Conservation (phyloP, 2,797 vertebrate genomes). For the Phataginus tricuspis region DNA sequence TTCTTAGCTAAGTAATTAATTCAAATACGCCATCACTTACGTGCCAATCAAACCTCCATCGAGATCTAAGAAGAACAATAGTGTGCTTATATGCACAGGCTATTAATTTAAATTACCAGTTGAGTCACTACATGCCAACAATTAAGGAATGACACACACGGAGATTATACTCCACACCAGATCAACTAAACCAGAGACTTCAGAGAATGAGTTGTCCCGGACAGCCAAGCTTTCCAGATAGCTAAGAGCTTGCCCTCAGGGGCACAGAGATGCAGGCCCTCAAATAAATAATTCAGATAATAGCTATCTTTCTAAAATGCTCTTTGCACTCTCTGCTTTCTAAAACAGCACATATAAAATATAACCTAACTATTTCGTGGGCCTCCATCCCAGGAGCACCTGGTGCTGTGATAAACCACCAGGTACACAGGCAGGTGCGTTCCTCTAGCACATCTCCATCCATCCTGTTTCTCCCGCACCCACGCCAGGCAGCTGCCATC, state of each 20-base stretch:
- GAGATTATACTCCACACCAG: slow-evolving; percentile 75
- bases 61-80: slow-evolving; percentile 84
- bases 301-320: not conserved
- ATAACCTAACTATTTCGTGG: not conserved
- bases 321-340: not conserved
- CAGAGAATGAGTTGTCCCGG: slow-evolving; percentile 13
- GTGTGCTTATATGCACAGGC: slow-evolving; percentile 78
- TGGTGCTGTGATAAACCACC: not conserved
- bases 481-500: too few species aligned
- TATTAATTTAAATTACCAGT: slow-evolving; percentile 82
- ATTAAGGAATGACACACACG: slow-evolving; percentile 83
- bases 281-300: not conserved
- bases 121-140: slow-evolving; percentile 85
- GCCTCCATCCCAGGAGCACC: not conserved
- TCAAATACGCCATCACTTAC: slow-evolving; percentile 85
- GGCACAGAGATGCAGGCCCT: not conserved
- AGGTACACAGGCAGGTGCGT: not conserved
- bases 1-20: slow-evolving; percentile 85
- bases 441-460: not conserved
- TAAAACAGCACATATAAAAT: not conserved
- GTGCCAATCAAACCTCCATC: slow-evolving; percentile 85
- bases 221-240: slow-evolving; percentile 24
- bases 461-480: not conserved
- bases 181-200: slow-evolving; percentile 7
- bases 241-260: not conserved